These are phyloP conservation scores for Petrophora chlorosata DNA, from an alignment of 2,888 invertebrate genomes.

Conservation along the genomic window DNA sequence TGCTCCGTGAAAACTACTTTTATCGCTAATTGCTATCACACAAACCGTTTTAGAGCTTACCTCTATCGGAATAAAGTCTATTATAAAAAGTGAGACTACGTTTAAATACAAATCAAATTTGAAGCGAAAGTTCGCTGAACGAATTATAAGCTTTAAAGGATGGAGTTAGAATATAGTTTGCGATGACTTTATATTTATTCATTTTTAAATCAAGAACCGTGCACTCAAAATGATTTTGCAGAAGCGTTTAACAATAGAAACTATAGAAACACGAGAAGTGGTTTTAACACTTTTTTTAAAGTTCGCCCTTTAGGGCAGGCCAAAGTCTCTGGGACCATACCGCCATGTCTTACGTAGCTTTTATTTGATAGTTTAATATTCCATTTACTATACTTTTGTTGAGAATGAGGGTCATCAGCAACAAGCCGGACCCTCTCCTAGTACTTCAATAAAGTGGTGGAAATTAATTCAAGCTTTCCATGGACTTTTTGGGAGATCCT, in stretches of 20 bases:
- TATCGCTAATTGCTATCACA: conserved; percentile 51
- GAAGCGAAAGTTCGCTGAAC: conserved; percentile 1
- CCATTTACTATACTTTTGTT: too few relatives aligned
- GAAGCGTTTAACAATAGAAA: not conserved
- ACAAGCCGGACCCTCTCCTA: too few relatives aligned
- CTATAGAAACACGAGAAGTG: too few relatives aligned
- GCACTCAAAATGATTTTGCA: conserved; percentile 14
- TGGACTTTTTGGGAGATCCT: too few relatives aligned
- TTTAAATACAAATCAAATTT: conserved; percentile 17
- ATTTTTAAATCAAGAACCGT: not conserved
- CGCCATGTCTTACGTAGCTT: too few relatives aligned
- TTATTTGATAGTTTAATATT: too few relatives aligned
- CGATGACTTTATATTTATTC: not conserved
- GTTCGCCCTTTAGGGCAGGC: too few relatives aligned
- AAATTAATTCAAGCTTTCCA: too few relatives aligned
- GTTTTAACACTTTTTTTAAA: too few relatives aligned
- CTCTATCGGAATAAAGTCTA: accelerated
- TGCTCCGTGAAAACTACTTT: conserved; percentile 72
- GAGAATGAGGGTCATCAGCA: too few relatives aligned
- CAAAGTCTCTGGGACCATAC: too few relatives aligned
- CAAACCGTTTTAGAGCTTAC: conserved; percentile 42
- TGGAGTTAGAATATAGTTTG: not conserved
- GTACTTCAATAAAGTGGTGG: too few relatives aligned
- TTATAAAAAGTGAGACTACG: conserved; percentile 14
- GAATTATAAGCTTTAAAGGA: not conserved